A percentile compares a stretch with the other conserved stretches of the same genome.
These are phyloP conservation scores for Gibbula magus DNA, from an alignment of 2,888 invertebrate genomes.

Conservation along the genomic window DNA sequence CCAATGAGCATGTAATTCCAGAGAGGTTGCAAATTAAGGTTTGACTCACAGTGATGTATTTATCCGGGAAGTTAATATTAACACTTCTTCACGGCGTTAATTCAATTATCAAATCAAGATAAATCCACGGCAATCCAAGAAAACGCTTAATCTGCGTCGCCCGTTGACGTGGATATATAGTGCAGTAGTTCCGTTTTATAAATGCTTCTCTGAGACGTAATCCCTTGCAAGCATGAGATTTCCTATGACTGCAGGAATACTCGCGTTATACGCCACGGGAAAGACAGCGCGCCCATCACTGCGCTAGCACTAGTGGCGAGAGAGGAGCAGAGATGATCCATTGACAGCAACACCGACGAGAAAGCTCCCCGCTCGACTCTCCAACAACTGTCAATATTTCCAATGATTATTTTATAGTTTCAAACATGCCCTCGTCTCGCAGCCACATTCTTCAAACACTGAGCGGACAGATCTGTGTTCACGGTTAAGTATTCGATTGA, in stretches of 20 bases:
- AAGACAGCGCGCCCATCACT: neutral
- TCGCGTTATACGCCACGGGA: neutral
- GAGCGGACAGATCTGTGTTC: neutral
- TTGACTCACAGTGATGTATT: too few species aligned
- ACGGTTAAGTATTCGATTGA: neutral
- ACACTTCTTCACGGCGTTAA: too few species aligned
- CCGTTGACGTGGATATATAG: too few species aligned
- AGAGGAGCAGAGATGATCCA: neutral
- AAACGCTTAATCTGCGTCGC: too few species aligned
- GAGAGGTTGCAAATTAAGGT: too few species aligned
- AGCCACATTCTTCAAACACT: neutral
- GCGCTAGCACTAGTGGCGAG: neutral
- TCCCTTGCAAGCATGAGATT: neutral
- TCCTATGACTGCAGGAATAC: neutral
- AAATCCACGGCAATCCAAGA: too few species aligned
- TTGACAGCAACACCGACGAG: neutral
- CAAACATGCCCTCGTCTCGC: neutral
- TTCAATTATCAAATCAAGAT: too few species aligned
- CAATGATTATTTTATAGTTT: conserved; percentile 10
- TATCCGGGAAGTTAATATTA: too few species aligned
- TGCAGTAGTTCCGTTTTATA: too few species aligned
- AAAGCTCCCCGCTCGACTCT: neutral
- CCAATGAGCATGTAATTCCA: too few species aligned
- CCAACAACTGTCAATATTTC: neutral
- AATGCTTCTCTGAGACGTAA: neutral